phyloP scores from a whole-genome alignment of 1,140 invertebrate genomes.

The Ephestia elutella region DNA sequence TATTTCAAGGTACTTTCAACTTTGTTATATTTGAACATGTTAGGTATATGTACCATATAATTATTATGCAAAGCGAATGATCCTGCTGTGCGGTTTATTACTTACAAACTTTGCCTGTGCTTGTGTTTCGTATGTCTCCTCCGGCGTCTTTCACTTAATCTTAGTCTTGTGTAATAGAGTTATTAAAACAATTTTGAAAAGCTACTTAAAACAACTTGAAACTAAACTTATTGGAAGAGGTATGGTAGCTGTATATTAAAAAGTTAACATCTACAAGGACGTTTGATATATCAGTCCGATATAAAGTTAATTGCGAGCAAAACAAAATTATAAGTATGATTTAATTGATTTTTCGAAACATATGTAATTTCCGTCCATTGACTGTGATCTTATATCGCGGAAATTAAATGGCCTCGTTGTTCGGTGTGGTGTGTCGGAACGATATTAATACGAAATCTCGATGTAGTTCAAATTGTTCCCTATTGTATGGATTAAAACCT shows the following conservation, averaged over 20 bases:
- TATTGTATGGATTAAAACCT: no score
- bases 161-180: neutral
- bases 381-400: neutral
- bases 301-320: neutral
- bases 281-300: neutral
- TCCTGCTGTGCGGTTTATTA: slow-evolving; percentile 13
- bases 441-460: neutral
- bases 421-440: neutral
- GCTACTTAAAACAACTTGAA: neutral
- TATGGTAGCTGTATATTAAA: neutral
- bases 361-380: neutral
- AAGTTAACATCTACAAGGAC: neutral
- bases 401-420: neutral
- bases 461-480: neutral
- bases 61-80: slow-evolving; percentile 27
- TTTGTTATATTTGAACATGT: slow-evolving; percentile 13
- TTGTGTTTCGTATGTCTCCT: slow-evolving; percentile 9
- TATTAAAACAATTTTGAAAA: neutral
- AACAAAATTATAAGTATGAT: neutral
- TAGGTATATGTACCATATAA: neutral
- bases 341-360: neutral
- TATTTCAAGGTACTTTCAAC: slow-evolving; percentile 14
- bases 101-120: slow-evolving; percentile 12
- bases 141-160: slow-evolving; percentile 12
- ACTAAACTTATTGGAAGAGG: neutral